Evolutionary conservation across 2,113 vertebrate genomes (phyloP), one percentile per base, ranked within the genome.

Genomic region (Andinoacara biseriatus): DNA sequence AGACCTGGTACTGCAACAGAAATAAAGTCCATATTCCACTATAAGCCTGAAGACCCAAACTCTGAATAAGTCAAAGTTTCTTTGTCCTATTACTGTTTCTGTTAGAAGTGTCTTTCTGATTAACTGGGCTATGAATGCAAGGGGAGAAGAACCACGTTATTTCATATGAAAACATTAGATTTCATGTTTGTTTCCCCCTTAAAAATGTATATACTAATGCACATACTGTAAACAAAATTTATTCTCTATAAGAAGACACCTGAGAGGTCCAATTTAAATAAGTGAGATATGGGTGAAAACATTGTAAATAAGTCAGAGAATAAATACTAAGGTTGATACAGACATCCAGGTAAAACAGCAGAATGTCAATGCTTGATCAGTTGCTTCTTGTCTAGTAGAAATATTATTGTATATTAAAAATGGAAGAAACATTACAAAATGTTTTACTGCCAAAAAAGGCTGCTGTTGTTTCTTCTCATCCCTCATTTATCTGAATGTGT

Each of bases 161-260:
- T 38, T 6, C 8, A 11, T 20, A 11, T 57, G 4, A 29, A 75
- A 78, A 83, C 18, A 84, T 13, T 58, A 74, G 14, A 40, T 40
- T 63, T 77, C 7, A 63, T 56, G n/a, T 87, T 76, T 74, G 33
- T 46, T 75, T 59, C 76, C 74, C 18, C 11, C 54, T 29, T 31
- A 40, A 13, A 83, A 61, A 81, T 90, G 87, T 91, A 91, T n/a
- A 91, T 88, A 90, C 5, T 74, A 57, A 75, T 93, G 87, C 89
- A 92, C 84, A 93, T 91, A 93, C 3, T 92, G 90, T 93, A 90
- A 82, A 94, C 90, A 85, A 81, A 83, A 35, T 80, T 43, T 74
- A 75, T 81, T 89, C 65, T 87, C 14, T 76, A 6, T 63, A 17
- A 87, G 29, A 10, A 5, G 14, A 29, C 22, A 38, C 46, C 35